A percentile compares a stretch with the other conserved stretches of the same genome.
Conservation (phyloP, 2,113 vertebrate genomes). For the Percina caprodes region DNA sequence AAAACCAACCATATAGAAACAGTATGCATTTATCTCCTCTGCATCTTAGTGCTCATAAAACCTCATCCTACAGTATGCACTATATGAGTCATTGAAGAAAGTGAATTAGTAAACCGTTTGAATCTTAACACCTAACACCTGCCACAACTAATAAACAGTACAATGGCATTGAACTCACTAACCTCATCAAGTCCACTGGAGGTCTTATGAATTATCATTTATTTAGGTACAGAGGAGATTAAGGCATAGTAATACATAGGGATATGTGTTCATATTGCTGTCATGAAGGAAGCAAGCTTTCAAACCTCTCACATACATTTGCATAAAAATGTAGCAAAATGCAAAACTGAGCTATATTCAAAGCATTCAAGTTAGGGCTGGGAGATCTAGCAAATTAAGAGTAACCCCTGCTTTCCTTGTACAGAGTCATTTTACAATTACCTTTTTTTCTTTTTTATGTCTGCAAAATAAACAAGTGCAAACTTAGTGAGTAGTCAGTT, state of each 20-base stretch:
- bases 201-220: slow-evolving; percentile 36
- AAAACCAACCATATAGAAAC: slow-evolving; percentile 37
- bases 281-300: slow-evolving; percentile 23
- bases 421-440: too few species aligned
- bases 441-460: too few species aligned
- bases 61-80: slow-evolving; percentile 27
- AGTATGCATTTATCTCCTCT: slow-evolving; percentile 23
- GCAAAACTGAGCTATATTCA: slow-evolving; percentile 46
- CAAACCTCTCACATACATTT: slow-evolving; percentile 51
- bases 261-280: slow-evolving; percentile 13
- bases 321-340: slow-evolving; percentile 62
- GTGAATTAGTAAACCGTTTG: slow-evolving; percentile 3
- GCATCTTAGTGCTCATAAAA: slow-evolving; percentile 41
- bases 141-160: slow-evolving; percentile 28
- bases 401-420: too few species aligned
- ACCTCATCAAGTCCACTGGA: slow-evolving; percentile 16
- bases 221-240: slow-evolving; percentile 21
- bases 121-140: slow-evolving; percentile 25
- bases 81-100: slow-evolving; percentile 29
- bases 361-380: slow-evolving; percentile 15
- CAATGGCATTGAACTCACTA: slow-evolving; percentile 34
- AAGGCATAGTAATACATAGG: slow-evolving; percentile 3
- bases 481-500: too few species aligned
- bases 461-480: too few species aligned
- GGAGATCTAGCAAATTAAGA: too few species aligned